Evolutionary conservation across 1,140 invertebrate species (phyloP).

Genomic region (Batillaria attramentaria): DNA sequence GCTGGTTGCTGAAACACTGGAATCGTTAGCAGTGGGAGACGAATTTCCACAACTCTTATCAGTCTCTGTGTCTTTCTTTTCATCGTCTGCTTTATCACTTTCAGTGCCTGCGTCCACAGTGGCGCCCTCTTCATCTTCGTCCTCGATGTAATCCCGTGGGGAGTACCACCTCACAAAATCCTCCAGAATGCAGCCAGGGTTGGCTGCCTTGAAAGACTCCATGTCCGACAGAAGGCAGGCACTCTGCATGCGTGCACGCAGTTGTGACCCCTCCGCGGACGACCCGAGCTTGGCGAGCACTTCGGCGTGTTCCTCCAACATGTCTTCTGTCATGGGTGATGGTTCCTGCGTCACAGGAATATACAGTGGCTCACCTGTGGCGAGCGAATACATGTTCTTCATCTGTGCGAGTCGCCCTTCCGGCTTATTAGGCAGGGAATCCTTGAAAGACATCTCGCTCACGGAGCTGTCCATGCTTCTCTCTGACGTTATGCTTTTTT

Average conservation of each 20-base stretch:
- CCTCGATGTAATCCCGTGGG: slow-evolving; percentile 87
- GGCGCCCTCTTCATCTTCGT: slow-evolving; percentile 57
- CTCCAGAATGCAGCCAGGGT: slow-evolving; percentile 90
- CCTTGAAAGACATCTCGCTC: slow-evolving; percentile 50
- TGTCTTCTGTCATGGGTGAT: slow-evolving; percentile 97
- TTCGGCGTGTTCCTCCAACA: slow-evolving; percentile 93
- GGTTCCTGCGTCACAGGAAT: slow-evolving; percentile 94
- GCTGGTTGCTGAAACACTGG: too few relatives aligned
- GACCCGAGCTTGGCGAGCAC: slow-evolving; percentile 87
- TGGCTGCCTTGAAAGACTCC: slow-evolving; percentile 99
- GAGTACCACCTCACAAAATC: slow-evolving; percentile 99
- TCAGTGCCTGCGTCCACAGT: slow-evolving; percentile 6
- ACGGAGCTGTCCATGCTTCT: slow-evolving; percentile 33
- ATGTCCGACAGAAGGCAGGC: slow-evolving; percentile 96
- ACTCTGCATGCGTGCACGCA: slow-evolving; percentile 94
- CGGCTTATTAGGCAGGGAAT: slow-evolving; percentile 71
- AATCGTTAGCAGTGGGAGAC: too few relatives aligned
- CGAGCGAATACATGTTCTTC: slow-evolving; percentile 59
- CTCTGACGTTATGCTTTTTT: slow-evolving; percentile 25
- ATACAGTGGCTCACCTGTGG: slow-evolving; percentile 76
- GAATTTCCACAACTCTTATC: too few relatives aligned
- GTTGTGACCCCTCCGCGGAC: slow-evolving; percentile 85
- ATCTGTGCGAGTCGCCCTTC: slow-evolving; percentile 80
- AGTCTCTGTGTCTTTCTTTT: too few relatives aligned
- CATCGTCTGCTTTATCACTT: background rate